Conservation (phyloP, 2,113 vertebrate genomes). For the Neodon shergylaensis region DNA sequence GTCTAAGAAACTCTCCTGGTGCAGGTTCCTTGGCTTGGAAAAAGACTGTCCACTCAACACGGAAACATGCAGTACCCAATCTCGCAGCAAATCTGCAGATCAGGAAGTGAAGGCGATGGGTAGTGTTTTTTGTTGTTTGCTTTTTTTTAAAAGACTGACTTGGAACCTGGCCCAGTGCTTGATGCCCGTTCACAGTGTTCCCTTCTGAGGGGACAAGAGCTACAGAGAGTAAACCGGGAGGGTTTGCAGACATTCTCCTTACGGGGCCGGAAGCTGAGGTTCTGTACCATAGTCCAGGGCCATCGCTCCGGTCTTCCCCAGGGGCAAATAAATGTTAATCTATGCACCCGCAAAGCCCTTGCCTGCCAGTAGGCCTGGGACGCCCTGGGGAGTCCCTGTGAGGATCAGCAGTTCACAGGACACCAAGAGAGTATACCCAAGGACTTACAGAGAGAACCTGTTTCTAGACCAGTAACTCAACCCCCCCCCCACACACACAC, state of each 20-base stretch:
- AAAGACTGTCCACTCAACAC: background rate
- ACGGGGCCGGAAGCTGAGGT: background rate
- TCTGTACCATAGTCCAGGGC: background rate
- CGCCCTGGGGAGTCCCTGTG: background rate
- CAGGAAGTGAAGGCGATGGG: background rate
- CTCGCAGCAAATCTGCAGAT: background rate
- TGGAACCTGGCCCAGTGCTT: conserved; percentile 43
- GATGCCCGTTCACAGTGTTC: conserved; percentile 16
- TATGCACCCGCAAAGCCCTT: background rate
- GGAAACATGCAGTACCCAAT: background rate
- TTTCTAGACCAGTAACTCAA: background rate
- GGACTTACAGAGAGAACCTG: fast-evolving
- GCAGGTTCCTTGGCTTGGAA: background rate
- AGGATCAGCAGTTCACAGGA: background rate
- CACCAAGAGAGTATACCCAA: background rate
- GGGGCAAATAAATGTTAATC: background rate
- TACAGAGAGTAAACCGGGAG: background rate
- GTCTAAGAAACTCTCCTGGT: conserved; percentile 5
- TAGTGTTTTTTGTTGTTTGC: background rate
- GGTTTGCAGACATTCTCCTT: background rate
- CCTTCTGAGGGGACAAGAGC: conserved; percentile 38
- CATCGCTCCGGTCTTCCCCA: background rate
- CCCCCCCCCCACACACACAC: background rate
- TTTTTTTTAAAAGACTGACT: conserved; percentile 21
- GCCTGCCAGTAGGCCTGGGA: background rate